Evolutionary conservation across 2,888 invertebrate genomes (phyloP), one percentile per base, ranked within the genome.

Genomic region (Enoplolaimus lenunculus): DNA sequence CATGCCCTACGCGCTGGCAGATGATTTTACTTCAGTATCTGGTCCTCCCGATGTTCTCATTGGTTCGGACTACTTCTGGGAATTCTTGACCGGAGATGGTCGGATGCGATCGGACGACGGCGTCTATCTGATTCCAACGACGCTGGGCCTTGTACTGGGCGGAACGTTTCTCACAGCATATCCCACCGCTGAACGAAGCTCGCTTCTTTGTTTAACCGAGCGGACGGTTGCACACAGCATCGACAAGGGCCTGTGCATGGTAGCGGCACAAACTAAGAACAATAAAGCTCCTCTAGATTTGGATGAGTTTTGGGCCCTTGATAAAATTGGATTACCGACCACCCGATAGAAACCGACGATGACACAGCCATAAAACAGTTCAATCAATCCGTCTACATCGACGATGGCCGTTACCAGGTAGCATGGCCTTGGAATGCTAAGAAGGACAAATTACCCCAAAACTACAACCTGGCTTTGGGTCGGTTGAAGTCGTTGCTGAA

Each of bases 401-500:
- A 29, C n/a, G 64, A 29, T 13, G n/a, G n/a, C 28, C 64, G 64
- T 13, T 62, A 62, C n/a, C 30, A 28, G 7, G 64, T 62, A 13
- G n/a, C 3, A 26, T 62, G 64, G 64, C 64, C 64, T 62, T 28
- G 30, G 30, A 62, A 26, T 29, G 3, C 3, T 26, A 62, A 29
- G 13, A 62, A 28, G 28, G 7, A 62, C n/a, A 3, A 26, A n/a
- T 29, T 62, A 29, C 64, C 64, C 3, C 28, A 26, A 26, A 62
- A 62, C 30, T 62, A 28, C n/a, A 62, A 62, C 7, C 30, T 62
- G 7, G 59, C 62, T 30, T 26, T 68, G 2, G 68, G 68, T n/a
- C 33, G 68, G 28, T 34, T 60, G 3, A 59, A 60, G 3, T 68
- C 69, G 3, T 3, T 60, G n/a, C n/a, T 60, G 7, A 59, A 30